Evolutionary conservation across 23 tunicate genomes (phyloP).

Genomic region (Corella eumyota): DNA sequence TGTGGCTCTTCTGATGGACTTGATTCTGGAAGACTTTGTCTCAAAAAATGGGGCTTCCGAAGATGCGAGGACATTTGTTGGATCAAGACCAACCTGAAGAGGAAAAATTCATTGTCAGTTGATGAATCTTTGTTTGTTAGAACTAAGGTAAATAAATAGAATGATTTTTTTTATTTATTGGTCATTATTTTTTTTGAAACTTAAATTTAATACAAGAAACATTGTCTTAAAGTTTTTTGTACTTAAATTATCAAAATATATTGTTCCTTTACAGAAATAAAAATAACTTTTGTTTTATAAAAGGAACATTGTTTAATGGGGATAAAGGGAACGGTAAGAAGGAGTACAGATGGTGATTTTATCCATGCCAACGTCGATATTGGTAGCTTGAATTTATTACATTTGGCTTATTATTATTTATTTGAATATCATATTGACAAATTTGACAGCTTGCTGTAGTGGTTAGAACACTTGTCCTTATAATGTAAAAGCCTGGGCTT

Average conservation of each 20-base stretch:
- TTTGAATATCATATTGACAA: too few species aligned
- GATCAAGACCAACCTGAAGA: slow-evolving; percentile 83
- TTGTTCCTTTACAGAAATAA: too few species aligned
- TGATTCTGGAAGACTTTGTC: slow-evolving; percentile 68
- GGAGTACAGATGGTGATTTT: slow-evolving; percentile 92
- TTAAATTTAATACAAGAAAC: neutral
- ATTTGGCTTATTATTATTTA: too few species aligned
- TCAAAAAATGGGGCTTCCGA: slow-evolving; percentile 89
- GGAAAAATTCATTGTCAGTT: slow-evolving; percentile 7
- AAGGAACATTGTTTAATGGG: slow-evolving; percentile 97
- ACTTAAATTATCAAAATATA: too few species aligned
- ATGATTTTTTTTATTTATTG: neutral
- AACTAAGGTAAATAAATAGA: slow-evolving; percentile 31
- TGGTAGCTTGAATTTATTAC: slow-evolving; percentile 15
- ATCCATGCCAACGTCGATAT: slow-evolving; percentile 97
- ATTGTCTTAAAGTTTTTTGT: too few species aligned
- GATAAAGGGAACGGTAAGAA: slow-evolving; percentile 81
- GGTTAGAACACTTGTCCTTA: too few species aligned
- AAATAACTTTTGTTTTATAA: neutral
- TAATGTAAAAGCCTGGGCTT: too few species aligned
- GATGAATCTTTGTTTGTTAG: slow-evolving; percentile 67
- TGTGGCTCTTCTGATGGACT: slow-evolving; percentile 96
- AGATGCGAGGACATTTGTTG: slow-evolving; percentile 97
- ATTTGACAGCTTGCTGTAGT: too few species aligned
- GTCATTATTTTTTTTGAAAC: neutral